phyloP scores from a whole-genome alignment of 2,113 vertebrate genomes.

The Syrmaticus mikado region DNA sequence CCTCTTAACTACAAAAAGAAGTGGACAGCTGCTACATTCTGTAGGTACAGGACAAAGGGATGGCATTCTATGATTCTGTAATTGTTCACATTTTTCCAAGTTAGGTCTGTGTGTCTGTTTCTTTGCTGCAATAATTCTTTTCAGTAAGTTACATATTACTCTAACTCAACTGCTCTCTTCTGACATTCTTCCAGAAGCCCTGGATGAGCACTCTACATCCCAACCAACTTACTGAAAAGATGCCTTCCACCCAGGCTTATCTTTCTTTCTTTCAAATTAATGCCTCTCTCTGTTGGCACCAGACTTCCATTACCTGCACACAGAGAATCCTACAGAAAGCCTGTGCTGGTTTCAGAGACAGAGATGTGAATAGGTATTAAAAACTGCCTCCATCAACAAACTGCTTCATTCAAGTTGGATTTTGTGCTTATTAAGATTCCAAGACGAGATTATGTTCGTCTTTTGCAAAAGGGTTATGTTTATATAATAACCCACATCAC shows the following conservation, averaged over 20 bases:
- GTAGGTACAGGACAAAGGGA: neutral
- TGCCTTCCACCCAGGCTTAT: neutral
- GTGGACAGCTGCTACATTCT: neutral
- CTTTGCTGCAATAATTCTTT: neutral
- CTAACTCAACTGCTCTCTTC: neutral
- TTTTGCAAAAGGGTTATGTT: neutral
- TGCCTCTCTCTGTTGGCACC: neutral
- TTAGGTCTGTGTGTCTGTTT: neutral
- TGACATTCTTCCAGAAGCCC: conserved; percentile 20
- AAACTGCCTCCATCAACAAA: neutral
- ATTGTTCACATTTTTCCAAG: neutral
- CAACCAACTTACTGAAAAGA: neutral
- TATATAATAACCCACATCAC: neutral
- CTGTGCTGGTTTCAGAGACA: neutral
- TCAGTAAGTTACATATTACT: neutral
- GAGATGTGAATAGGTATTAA: neutral
- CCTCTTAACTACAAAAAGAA: neutral
- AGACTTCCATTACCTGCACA: neutral
- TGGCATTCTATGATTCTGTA: neutral
- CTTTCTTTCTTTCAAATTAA: neutral
- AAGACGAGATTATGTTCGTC: neutral
- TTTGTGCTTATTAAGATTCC: conserved; percentile 30
- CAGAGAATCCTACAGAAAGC: neutral
- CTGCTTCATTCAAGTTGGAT: neutral
- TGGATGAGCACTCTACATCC: neutral